Conservation (phyloP, 2,888 invertebrate genomes). For the Meandrusa payeni region DNA sequence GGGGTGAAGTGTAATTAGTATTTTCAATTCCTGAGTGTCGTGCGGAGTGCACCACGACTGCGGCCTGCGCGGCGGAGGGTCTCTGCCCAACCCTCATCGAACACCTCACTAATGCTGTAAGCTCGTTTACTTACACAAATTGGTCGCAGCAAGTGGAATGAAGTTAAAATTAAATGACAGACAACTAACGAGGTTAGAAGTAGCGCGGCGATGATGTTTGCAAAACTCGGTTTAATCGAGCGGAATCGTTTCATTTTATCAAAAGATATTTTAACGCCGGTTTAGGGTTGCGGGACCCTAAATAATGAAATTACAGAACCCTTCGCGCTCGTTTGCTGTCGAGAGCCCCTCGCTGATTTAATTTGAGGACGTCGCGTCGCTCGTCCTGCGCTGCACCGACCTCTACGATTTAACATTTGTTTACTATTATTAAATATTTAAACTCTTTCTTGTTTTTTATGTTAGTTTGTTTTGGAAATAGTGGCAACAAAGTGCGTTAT, state of each 20-base stretch:
- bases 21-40: too few species aligned
- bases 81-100: too few species aligned
- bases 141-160: constrained; percentile 12
- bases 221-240: constrained; percentile 57
- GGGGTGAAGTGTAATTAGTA: too few species aligned
- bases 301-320: constrained; percentile 52
- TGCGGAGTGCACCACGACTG: too few species aligned
- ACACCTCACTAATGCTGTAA: too few species aligned
- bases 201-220: constrained; percentile 38
- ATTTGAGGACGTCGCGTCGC: constrained; percentile 56
- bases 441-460: too few species aligned
- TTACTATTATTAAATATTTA: constrained; percentile 29
- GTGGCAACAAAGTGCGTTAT: too few species aligned
- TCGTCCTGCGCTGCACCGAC: constrained; percentile 28
- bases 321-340: constrained; percentile 27
- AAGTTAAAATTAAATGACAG: constrained; percentile 19
- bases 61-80: too few species aligned
- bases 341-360: constrained; percentile 43
- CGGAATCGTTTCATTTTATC: constrained; percentile 56
- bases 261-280: constrained; percentile 37
- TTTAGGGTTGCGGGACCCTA: constrained; percentile 38
- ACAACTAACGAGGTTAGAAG: constrained; percentile 20
- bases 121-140: constrained; percentile 16
- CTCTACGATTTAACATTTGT: constrained; percentile 27
- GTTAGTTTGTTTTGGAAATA: too few species aligned